A percentile compares a stretch with the other conserved stretches of the same genome.
Evolutionary conservation across 2,888 invertebrate species (phyloP).

Genomic region (Pollenia amentaria): DNA sequence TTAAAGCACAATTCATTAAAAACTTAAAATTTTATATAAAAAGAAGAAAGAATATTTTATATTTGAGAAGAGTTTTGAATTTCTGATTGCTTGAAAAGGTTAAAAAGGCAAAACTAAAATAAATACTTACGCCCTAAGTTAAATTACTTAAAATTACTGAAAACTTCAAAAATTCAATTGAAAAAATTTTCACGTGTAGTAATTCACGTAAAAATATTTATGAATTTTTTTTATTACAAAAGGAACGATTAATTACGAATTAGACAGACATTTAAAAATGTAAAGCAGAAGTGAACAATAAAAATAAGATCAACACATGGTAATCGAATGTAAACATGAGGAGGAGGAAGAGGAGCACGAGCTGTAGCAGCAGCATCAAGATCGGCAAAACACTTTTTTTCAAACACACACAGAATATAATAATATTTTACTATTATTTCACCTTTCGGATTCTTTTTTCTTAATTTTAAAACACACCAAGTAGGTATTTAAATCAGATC

Average conservation of each 20-base stretch:
- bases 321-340: slow-evolving; percentile 27
- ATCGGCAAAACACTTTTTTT: slow-evolving; percentile 32
- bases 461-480: slow-evolving; percentile 25
- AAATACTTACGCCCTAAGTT: no score
- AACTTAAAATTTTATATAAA: no score
- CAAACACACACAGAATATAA: slow-evolving; percentile 20
- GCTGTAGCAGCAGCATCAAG: slow-evolving; percentile 27
- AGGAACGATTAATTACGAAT: slow-evolving; percentile 16
- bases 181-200: no score
- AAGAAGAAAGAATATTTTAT: no score
- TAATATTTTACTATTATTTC: slow-evolving; percentile 24
- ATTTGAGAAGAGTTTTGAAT: no score
- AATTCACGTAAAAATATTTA: not conserved
- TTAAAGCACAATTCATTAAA: no score
- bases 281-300: not conserved
- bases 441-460: slow-evolving; percentile 3
- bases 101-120: no score
- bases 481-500: not conserved
- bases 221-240: not conserved
- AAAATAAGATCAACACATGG: slow-evolving; percentile 55
- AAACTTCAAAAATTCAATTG: no score
- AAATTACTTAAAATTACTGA: no score
- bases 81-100: no score
- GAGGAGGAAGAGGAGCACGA: slow-evolving; percentile 3
- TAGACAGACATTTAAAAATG: not conserved